Evolutionary conservation across 2,113 vertebrate genomes (phyloP), one percentile per base, ranked within the genome.

Genomic region (Hemichromis elongatus): DNA sequence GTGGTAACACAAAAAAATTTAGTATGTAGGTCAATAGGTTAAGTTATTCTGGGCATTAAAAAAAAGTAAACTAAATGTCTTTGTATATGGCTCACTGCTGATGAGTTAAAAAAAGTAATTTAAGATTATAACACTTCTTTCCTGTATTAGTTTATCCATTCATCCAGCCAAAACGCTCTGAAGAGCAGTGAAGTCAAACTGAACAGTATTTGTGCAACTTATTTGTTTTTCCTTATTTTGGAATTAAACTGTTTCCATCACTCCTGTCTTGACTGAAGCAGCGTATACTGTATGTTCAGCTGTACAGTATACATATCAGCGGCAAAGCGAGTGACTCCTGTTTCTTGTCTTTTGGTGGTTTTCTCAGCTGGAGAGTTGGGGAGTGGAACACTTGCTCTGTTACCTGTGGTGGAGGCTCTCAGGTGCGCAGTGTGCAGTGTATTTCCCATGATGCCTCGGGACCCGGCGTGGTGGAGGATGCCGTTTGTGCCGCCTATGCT

Each of bases 331-430:
- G 18, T 83, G 50, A 83, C 66, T 18, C 57, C 4, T 83, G 13
- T 24, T 24, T 56, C 9, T 30, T 35, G 11, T 53, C 52, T 2
- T 40, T 66, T 10, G 50, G 12, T 42, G 80, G 5, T 7, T 61
- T 66, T 56, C 70, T 45, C 81, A 99, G 99, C 94, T 99, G 98
- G 99, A 96, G 92, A 92, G 95, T 91, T 0, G 97, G 97, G 0
- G 97, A 97, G 12, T 99, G 99, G 99, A 95, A 96, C 0, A 0
- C 94, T 85, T 99, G 99, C 94, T 98, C 98, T 0, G 96, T 96
- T 11, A 95, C 96, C 35, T 99, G 99, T 1, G 98, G 97, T 0
- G 96, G 97, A 1, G 98, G 98, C 81, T 96, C 93, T 53, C 98
- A 99, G 96, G 94, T 95, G 6, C 97, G 99, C 75, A 95, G 94